Conservation (phyloP, 2,888 invertebrate species). For the Epirrhoe alternata region DNA sequence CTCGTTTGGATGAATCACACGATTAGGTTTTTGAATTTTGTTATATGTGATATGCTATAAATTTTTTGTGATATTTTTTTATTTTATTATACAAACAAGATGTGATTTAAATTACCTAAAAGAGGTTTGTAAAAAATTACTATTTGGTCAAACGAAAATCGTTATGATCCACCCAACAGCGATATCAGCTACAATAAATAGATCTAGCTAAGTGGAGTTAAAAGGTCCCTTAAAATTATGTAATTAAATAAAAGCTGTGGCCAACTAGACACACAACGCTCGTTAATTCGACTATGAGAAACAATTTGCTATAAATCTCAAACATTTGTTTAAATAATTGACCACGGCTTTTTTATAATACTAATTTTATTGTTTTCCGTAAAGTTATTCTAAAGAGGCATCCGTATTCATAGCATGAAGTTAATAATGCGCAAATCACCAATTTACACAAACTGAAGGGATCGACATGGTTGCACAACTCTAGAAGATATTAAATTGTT, state of each 20-base stretch:
- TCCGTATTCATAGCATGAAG: constrained; percentile 80
- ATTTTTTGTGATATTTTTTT: constrained; percentile 77
- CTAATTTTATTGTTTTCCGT: constrained; percentile 81
- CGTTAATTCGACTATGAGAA: constrained; percentile 45
- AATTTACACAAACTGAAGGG: constrained; percentile 76
- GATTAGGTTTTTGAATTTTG: constrained; percentile 64
- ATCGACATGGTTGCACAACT: constrained; percentile 69
- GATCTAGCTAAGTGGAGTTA: constrained; percentile 84
- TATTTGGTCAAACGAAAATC: constrained; percentile 81
- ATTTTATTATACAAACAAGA: constrained; percentile 76
- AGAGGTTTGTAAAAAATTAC: constrained; percentile 79
- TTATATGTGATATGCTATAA: constrained; percentile 79
- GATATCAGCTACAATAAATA: constrained; percentile 82
- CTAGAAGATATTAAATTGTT: constrained; percentile 61
- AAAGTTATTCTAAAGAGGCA: constrained; percentile 83
- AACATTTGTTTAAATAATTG: constrained; percentile 67
- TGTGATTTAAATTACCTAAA: constrained; percentile 72
- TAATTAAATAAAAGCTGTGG: constrained; percentile 78
- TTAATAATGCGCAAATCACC: constrained; percentile 77
- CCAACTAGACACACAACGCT: constrained; percentile 68
- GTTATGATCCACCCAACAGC: constrained; percentile 73
- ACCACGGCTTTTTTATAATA: constrained; percentile 77
- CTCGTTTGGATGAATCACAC: constrained; percentile 71
- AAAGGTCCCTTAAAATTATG: constrained; percentile 85
- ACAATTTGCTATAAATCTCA: constrained; percentile 44